Evolutionary conservation across 1,140 invertebrate species (phyloP).

Genomic region (Brachionus rotundiformis): DNA sequence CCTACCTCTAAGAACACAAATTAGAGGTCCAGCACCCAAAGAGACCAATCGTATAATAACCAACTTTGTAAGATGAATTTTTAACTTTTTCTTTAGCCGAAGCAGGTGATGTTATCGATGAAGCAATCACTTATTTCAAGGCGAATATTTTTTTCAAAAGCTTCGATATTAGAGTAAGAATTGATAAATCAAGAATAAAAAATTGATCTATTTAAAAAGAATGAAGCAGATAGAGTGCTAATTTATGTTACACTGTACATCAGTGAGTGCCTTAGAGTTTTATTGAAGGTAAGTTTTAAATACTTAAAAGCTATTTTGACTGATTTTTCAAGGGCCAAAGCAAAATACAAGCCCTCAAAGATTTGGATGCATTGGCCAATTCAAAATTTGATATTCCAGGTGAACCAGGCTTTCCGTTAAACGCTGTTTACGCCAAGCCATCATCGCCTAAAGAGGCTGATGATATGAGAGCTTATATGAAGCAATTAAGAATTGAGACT

Average conservation of each 20-base stretch:
- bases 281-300: conserved; percentile 73
- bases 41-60: not conserved
- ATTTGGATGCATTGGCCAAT: conserved; percentile 92
- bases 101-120: conserved; percentile 91
- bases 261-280: conserved; percentile 91
- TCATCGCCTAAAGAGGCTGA: conserved; percentile 70
- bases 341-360: conserved; percentile 84
- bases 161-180: conserved; percentile 76
- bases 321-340: conserved; percentile 70
- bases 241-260: conserved; percentile 99
- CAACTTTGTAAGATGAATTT: not conserved
- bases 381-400: conserved; percentile 95
- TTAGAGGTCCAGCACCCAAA: conserved; percentile 50
- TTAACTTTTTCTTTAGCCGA: conserved; percentile 59
- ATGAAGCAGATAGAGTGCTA: conserved; percentile 87
- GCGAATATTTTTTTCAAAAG: conserved; percentile 98
- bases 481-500: conserved; percentile 91
- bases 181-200: not conserved
- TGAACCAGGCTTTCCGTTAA: conserved; percentile 91
- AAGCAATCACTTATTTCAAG: conserved; percentile 94
- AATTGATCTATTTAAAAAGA: conserved; percentile 68
- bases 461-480: conserved; percentile 85
- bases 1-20: conserved; percentile 43
- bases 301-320: not conserved
- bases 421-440: conserved; percentile 91